Conservation (phyloP, 2,113 vertebrate genomes). For the Protomyctophum bolini region DNA sequence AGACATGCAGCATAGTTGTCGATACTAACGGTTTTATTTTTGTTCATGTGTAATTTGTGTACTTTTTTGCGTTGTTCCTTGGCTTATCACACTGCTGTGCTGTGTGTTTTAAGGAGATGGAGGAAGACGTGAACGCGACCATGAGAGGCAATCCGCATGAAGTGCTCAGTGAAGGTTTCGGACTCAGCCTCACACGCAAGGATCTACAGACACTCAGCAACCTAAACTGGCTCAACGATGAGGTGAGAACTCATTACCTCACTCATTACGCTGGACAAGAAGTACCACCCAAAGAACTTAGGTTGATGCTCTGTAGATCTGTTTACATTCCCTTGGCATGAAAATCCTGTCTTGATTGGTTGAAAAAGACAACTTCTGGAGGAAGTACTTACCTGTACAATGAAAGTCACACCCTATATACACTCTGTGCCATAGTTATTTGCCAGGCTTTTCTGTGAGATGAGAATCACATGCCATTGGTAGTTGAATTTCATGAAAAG, state of each 20-base stretch:
- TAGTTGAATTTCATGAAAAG: no score
- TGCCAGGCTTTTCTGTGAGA: no score
- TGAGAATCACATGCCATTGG: no score
- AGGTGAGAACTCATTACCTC: conserved; percentile 76
- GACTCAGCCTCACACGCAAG: conserved; percentile 92
- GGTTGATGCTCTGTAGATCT: no score
- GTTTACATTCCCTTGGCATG: no score
- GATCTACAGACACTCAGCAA: conserved; percentile 94
- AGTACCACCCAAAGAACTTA: not conserved
- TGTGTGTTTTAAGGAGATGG: conserved; percentile 84
- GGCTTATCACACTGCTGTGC: not conserved
- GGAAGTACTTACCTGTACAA: no score
- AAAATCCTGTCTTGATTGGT: no score
- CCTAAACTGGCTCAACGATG: conserved; percentile 98
- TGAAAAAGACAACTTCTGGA: no score
- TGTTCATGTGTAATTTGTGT: not conserved
- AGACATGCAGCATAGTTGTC: no score
- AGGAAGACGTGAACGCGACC: conserved; percentile 84
- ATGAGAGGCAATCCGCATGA: conserved; percentile 90
- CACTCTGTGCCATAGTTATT: no score
- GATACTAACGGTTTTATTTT: no score
- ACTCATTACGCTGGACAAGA: not conserved
- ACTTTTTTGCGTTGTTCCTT: not conserved
- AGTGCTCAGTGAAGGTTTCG: conserved; percentile 92
- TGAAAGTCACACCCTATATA: no score